Evolutionary conservation across 2,797 vertebrate species (phyloP), one percentile per base, ranked within the genome.

Genomic region (Echeneis naucrates): DNA sequence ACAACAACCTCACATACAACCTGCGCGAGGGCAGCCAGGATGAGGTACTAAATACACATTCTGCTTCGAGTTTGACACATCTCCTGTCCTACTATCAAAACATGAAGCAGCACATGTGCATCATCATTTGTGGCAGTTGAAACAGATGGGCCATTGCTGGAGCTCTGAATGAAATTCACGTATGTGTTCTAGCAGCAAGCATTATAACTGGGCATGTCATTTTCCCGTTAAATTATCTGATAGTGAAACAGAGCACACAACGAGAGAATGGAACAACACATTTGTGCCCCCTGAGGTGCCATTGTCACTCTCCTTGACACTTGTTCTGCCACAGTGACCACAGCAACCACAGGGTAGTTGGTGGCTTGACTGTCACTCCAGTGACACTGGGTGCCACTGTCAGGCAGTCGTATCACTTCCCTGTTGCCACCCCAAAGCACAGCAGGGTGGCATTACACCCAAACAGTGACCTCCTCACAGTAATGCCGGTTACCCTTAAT

Each of bases 1-100:
- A 95, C 85, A 95, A 96, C 80, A 97, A 97, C 88, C 95, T 99
- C 85, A 99, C 98, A 74, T 99, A 98, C 93, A 99, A 99, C 93
- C 94, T 99, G 83, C 95, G 95, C 16, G 96, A 97, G 87, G 97
- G 97, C 89, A 96, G 95, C 62, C 96, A 97, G 87, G 94, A 94
- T 2, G 95, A 96, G 95, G 98, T 99, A 94, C 67, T 85, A 72
- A 73, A 67, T 13, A 37, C 21, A 60, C 51, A 54, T 52, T 11
- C 16, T 54, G 5, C 17, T 45, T 35, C 19, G n/a, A 21, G 5
- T 35, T 7, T 30, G 30, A 30, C 30, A 30, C 3, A 30, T 6
- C 30, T 30, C n/a, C n/a, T 54, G n/a, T 54, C 30, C 51, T 7
- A 24, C 21, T 32, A 53, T 32, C 51, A n/a, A 48, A 50, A 51